phyloP scores from a whole-genome alignment of 2,888 invertebrate genomes.

The Crematogaster levior region DNA sequence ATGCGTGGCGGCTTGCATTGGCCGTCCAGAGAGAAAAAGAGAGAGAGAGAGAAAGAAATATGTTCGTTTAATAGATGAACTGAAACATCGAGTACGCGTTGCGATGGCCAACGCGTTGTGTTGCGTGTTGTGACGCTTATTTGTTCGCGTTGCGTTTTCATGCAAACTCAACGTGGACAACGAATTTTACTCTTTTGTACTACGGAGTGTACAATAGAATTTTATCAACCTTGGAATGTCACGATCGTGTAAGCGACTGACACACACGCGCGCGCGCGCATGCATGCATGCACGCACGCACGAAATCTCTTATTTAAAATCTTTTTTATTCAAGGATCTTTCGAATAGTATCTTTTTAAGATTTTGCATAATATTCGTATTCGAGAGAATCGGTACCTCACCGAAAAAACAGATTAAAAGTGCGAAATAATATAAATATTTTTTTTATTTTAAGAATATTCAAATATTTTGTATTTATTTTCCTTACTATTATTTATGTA shows the following conservation, averaged over 20 bases:
- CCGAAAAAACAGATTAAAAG: not conserved
- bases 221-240: conserved; percentile 23
- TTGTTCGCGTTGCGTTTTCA: conserved; percentile 36
- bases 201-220: conserved; percentile 26
- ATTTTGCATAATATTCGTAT: not conserved
- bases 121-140: conserved; percentile 10
- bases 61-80: conserved; percentile 46
- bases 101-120: not conserved
- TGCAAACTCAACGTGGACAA: conserved; percentile 30
- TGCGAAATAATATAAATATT: not conserved
- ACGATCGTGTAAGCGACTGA: not conserved
- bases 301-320: not conserved
- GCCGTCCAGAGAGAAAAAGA: conserved; percentile 2
- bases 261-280: no score
- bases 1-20: conserved; percentile 30
- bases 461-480: not conserved
- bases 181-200: conserved; percentile 22
- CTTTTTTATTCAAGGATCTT: not conserved
- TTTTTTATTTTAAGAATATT: not conserved
- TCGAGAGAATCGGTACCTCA: not conserved
- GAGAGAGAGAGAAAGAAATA: conserved; percentile 26
- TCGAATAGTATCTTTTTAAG: not conserved
- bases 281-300: no score
- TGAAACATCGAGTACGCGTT: not conserved
- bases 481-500: not conserved